Conservation (phyloP, 2,888 invertebrate genomes). For the Nemotelus nigrinus region DNA sequence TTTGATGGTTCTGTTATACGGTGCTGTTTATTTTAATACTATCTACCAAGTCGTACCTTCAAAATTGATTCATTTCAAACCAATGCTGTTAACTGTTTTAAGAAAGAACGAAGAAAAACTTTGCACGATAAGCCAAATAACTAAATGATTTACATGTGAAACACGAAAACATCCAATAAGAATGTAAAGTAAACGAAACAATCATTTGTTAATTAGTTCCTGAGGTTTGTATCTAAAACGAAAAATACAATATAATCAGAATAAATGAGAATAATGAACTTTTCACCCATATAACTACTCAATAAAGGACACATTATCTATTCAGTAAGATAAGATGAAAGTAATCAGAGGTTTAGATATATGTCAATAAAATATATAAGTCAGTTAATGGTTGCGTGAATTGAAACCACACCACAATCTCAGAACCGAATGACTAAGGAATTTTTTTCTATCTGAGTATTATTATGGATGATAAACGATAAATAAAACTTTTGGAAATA, state of each 20-base stretch:
- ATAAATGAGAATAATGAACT: constrained; percentile 1
- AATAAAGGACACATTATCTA: constrained; percentile 20
- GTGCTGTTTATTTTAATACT: too few relatives aligned
- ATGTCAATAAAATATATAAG: neutral
- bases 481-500: neutral
- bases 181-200: constrained; percentile 47
- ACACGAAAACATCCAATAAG: constrained; percentile 17
- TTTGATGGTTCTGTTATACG: too few relatives aligned
- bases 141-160: constrained; percentile 31
- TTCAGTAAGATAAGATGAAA: neutral
- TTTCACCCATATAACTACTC: constrained; percentile 23
- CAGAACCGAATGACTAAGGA: constrained; percentile 15
- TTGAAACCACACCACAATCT: constrained; percentile 21
- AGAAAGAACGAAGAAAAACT: constrained; percentile 3
- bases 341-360: neutral
- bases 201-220: constrained; percentile 52
- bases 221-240: constrained; percentile 48
- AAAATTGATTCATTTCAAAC: neutral
- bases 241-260: constrained; percentile 22
- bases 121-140: constrained; percentile 38
- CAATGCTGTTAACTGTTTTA: constrained; percentile 33
- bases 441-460: constrained; percentile 41
- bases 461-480: constrained; percentile 27
- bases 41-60: too few relatives aligned
- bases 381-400: constrained; percentile 19